Evolutionary conservation across 2,113 vertebrate genomes (phyloP), one percentile per base, ranked within the genome.

Genomic region (Sinocyclocheilus maitianheensis): DNA sequence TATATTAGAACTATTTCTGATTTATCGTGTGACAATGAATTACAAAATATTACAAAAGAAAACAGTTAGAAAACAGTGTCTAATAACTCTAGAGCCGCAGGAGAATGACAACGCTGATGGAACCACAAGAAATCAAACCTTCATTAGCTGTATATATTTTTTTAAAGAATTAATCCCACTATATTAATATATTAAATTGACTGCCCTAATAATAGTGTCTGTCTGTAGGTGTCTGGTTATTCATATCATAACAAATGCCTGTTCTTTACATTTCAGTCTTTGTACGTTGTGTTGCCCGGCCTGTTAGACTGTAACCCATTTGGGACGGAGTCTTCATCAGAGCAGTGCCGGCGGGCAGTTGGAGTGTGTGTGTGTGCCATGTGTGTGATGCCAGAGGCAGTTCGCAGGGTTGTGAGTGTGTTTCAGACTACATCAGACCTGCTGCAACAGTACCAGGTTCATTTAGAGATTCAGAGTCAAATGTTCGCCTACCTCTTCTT

Each of bases 401-500:
- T 98, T 4, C 95, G 94, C 86, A 95, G 95, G 20, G 93, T 98
- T 0, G 94, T 97, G 83, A 94, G 96, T 58, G 94, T 98, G 87
- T 97, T 97, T 93, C 97, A 98, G 94, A 96, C 91, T 0, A 90
- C 92, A 0, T 93, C 97, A 89, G 97, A 98, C 85, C 96, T 98
- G 80, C 92, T 98, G 87, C 94, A 89, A 62, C 95, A 95, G 87
- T 95, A 96, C 0, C 96, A 95, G 58, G 96, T 99, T 85, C 98
- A 99, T 91, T 94, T 95, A 0, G 97, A 98, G 93, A 96, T 99
- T 69, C 94, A 97, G 91, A 94, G 96, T 85, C 98, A 99, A 94
- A 97, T 99, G 97, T 97, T 98, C 0, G 94, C 97, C 77, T 99
- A 99, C 93, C 96, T 99, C 86, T 96, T 98, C 94, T 99, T 99